Conservation (phyloP, 23 tunicate species). For the Trididemnum nubilum region DNA sequence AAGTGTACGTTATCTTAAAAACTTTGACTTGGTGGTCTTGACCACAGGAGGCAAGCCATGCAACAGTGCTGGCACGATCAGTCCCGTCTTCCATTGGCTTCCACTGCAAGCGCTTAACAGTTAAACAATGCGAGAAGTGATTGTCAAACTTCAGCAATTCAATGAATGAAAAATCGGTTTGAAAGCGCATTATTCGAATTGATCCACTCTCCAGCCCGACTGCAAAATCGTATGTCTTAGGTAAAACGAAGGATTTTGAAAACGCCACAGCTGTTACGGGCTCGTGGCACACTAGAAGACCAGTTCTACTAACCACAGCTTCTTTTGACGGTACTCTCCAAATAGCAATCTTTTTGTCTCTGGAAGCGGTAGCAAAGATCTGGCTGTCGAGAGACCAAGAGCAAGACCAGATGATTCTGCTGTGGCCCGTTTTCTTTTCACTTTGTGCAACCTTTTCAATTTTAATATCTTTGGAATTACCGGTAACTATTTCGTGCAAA, state of each 20-base stretch:
- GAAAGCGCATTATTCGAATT: constrained; percentile 36
- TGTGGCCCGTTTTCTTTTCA: constrained; percentile 80
- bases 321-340: constrained; percentile 52
- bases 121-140: constrained; percentile 52
- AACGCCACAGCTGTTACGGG: constrained; percentile 87
- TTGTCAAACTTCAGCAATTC: constrained; percentile 9
- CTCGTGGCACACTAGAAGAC: constrained; percentile 18
- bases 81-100: constrained; percentile 43
- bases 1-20: constrained; percentile 50
- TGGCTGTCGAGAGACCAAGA: constrained; percentile 84
- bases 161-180: background rate
- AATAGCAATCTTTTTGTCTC: constrained; percentile 83
- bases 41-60: constrained; percentile 76
- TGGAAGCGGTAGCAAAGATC: constrained; percentile 71
- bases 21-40: constrained; percentile 89
- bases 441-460: constrained; percentile 43
- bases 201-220: constrained; percentile 75
- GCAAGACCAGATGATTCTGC: constrained; percentile 88
- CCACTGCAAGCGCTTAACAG: constrained; percentile 79
- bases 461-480: background rate
- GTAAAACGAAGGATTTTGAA: background rate
- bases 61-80: background rate
- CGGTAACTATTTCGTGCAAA: constrained; percentile 37
- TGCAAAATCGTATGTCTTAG: constrained; percentile 33
- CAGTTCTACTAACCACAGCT: constrained; percentile 10